Conservation (phyloP, 2,797 vertebrate species). For the Poecilia gillii region DNA sequence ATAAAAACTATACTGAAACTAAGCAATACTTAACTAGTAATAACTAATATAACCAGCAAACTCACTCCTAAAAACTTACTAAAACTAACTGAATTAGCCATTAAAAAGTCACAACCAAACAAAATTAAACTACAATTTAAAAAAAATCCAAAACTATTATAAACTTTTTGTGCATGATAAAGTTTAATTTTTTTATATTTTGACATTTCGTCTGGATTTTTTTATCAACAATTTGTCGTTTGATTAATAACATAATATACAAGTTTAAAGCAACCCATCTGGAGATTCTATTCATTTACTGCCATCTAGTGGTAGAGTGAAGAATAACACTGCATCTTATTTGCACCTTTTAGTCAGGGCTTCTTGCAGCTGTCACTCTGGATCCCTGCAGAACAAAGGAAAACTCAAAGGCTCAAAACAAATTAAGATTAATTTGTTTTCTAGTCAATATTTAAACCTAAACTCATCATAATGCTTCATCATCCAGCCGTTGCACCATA, state of each 20-base stretch:
- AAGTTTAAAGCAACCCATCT: background rate
- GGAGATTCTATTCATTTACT: background rate
- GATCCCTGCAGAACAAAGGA: background rate
- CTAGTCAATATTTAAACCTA: too few species aligned
- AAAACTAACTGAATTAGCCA: too few species aligned
- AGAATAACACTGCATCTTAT: background rate
- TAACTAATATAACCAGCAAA: too few species aligned
- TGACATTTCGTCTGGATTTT: background rate
- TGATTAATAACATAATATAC: background rate
- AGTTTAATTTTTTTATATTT: background rate
- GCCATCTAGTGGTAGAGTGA: constrained; percentile 17
- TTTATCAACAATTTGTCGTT: background rate
- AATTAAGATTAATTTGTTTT: background rate
- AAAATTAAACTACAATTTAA: too few species aligned
- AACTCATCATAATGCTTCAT: background rate
- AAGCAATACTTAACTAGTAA: too few species aligned
- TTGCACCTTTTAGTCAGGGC: background rate
- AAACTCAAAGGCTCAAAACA: background rate
- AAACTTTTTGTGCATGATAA: too few species aligned
- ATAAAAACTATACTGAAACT: too few species aligned
- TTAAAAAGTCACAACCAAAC: too few species aligned
- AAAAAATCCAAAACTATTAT: too few species aligned
- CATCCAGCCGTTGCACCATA: background rate
- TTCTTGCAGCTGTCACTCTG: too few species aligned
- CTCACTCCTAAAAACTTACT: too few species aligned